Base-by-base conservation (phyloP, 2,113 vertebrate species). In the Xiphophorus couchianus region DNA sequence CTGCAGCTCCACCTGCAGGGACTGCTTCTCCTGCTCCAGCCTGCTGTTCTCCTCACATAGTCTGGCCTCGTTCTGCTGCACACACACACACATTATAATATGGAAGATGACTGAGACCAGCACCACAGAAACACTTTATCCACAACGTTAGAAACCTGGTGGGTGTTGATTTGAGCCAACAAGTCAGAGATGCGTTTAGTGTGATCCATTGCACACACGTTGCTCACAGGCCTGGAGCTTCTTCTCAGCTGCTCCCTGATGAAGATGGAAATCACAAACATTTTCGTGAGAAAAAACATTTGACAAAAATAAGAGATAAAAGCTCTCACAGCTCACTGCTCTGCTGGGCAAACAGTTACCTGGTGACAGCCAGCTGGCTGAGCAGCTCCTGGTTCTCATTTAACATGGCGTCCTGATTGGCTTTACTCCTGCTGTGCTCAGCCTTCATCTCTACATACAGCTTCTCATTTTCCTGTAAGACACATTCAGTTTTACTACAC, bases 351-450 rank as follows among this genome's bases (percentile, higher is more conserved):
- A 5, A 30, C 39, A 79, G 95, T 85, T 90, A 99, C 98, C 94
- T 96, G 82, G 96, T 80, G 2, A 90, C 81, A 17, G 80, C 73
- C 76, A 98, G 89, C 84, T 98, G 95, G 30, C 89, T 93, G 71
- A 93, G 94, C 86, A 98, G 94, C 76, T 82, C 87, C 71, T 97
- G 96, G 91, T 98, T 98, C 85, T 98, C 97, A 68, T 91, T 93
- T 83, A 97, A 98, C 96, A 98, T 98, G 82, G n/a, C 92, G 42
- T 97, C 96, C 75, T 97, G 94, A 0, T 94, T 97, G 86, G 93
- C 94, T 86, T 96, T 97, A 80, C 93, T 97, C 87, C 94, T 83
- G 12, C 91, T 89, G 86, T 97, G 95, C 69, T 97, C 94, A 19
- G 94, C 92, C 93, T 98, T 99, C 78, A 97, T 92, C 93, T 97